Conservation (phyloP, 2,888 invertebrate species). For the Oscheius onirici region DNA sequence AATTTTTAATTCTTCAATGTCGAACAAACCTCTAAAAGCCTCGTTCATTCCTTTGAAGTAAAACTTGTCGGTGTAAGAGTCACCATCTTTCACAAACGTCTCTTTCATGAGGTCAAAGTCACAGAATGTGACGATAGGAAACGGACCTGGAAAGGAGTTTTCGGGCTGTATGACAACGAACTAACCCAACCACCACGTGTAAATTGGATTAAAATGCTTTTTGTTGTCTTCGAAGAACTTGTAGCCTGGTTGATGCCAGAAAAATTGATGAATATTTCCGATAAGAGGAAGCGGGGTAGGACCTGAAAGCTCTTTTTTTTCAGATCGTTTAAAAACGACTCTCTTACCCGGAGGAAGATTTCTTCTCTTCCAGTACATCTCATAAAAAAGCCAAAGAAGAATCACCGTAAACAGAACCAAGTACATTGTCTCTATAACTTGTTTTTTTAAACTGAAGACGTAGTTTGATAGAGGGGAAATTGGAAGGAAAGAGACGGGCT, state of each 20-base stretch:
- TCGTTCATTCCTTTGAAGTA: constrained; percentile 34
- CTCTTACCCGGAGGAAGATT: constrained; percentile 39
- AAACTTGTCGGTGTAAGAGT: constrained; percentile 42
- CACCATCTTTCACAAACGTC: constrained; percentile 46
- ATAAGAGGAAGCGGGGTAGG: constrained; percentile 42
- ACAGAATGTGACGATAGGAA: constrained; percentile 40
- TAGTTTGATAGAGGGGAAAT: too few species aligned
- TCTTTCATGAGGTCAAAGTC: constrained; percentile 44
- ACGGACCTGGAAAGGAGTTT: constrained; percentile 17
- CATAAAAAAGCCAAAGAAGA: constrained; percentile 32
- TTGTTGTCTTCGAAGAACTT: constrained; percentile 35
- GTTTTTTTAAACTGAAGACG: too few species aligned
- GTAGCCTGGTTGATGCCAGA: constrained; percentile 36
- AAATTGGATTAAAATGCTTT: constrained; percentile 39
- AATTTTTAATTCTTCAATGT: not conserved
- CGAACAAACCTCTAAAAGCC: constrained; percentile 33
- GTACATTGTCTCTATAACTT: constrained; percentile 25
- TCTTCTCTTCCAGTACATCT: constrained; percentile 46
- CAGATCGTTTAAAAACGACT: not conserved
- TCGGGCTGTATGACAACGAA: not conserved
- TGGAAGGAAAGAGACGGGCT: too few species aligned
- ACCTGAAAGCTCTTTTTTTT: constrained; percentile 27
- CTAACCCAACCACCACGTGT: constrained; percentile 49
- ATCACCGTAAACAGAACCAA: constrained; percentile 33
- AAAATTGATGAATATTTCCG: constrained; percentile 42